These are phyloP conservation scores for Silvanus unidentatus DNA, from an alignment of 2,888 invertebrate genomes.

Conservation along the genomic window DNA sequence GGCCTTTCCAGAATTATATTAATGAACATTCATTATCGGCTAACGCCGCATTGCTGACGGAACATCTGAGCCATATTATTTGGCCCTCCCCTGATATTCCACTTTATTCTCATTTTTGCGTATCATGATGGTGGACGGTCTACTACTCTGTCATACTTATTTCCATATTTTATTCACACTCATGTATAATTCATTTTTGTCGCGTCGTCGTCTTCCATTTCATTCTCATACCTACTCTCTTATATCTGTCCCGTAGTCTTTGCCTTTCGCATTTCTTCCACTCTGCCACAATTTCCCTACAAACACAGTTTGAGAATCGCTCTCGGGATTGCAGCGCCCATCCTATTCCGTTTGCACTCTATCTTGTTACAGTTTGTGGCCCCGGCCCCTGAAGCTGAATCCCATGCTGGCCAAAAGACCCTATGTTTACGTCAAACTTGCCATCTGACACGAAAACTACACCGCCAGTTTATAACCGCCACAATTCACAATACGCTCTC, in stretches of 20 bases:
- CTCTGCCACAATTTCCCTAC: too few species aligned
- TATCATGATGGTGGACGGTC: slow-evolving; percentile 12
- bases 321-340: background rate
- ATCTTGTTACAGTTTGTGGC: background rate
- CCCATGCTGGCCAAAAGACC: background rate
- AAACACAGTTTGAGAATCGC: too few species aligned
- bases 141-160: slow-evolving; percentile 33
- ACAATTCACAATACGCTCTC: too few species aligned
- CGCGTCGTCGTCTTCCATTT: slow-evolving; percentile 10
- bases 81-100: slow-evolving; percentile 22
- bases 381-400: background rate
- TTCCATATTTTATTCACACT: slow-evolving; percentile 43
- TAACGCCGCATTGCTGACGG: slow-evolving; percentile 15
- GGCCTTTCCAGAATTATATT: slow-evolving; percentile 25
- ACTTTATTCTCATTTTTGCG: slow-evolving; percentile 28
- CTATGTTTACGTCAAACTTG: slow-evolving; percentile 1
- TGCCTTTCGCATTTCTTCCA: too few species aligned
- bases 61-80: slow-evolving; percentile 1
- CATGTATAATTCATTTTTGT: slow-evolving; percentile 44
- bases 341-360: background rate
- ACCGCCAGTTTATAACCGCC: too few species aligned
- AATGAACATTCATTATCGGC: slow-evolving; percentile 27
- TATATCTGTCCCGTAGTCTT: background rate
- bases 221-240: background rate
- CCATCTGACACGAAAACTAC: background rate